Percentiles rank a stretch among this genome's conserved stretches.
phyloP scores from a whole-genome alignment of 2,888 invertebrate genomes.

The Homarus gammarus region DNA sequence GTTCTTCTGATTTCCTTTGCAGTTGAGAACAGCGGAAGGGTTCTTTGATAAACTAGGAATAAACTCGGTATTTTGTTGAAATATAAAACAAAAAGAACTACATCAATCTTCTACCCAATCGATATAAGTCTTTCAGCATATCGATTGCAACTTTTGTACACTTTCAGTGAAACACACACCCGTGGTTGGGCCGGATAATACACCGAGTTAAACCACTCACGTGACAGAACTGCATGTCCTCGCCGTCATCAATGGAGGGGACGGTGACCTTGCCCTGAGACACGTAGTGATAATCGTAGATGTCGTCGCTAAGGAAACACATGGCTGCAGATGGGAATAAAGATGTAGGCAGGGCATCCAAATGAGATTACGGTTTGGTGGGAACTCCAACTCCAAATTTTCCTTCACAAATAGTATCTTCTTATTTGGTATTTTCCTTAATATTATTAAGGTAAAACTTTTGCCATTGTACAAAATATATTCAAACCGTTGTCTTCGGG shows the following conservation, averaged over 20 bases:
- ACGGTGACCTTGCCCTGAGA: constrained; percentile 84
- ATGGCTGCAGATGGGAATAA: constrained; percentile 33
- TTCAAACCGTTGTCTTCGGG: too few species aligned
- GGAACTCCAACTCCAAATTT: not conserved
- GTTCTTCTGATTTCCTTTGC: constrained; percentile 4
- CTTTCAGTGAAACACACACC: too few species aligned
- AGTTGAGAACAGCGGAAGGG: not conserved
- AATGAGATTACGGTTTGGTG: not conserved
- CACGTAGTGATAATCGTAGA: constrained; percentile 81
- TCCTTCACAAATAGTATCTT: too few species aligned
- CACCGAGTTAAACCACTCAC: constrained; percentile 33
- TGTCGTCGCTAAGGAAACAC: constrained; percentile 78
- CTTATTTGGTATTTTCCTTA: too few species aligned
- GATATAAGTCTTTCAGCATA: not conserved
- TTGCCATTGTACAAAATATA: too few species aligned
- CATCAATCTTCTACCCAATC: not conserved
- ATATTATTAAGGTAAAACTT: too few species aligned
- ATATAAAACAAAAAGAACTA: not conserved
- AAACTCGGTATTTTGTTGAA: not conserved
- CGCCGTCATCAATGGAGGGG: constrained; percentile 93
- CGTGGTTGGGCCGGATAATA: too few species aligned
- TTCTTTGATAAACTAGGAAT: not conserved
- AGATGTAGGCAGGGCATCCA: not conserved
- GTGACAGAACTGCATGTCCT: constrained; percentile 89
- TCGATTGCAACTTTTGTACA: not conserved